These are phyloP conservation scores for Bibio marci DNA, from an alignment of 2,888 invertebrate species.

Conservation along the genomic window DNA sequence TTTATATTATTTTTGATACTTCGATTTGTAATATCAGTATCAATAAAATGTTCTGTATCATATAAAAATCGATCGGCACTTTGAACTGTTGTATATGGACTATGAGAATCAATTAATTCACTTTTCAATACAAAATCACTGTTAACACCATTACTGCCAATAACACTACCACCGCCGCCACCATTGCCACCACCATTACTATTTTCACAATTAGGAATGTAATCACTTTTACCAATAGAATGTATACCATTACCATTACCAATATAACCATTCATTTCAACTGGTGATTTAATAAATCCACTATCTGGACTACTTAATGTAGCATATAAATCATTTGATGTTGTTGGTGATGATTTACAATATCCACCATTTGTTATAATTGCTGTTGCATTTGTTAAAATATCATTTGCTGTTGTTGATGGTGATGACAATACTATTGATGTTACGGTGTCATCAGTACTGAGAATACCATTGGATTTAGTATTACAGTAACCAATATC, in stretches of 20 bases:
- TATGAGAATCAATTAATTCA: conserved; percentile 26
- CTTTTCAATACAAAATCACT: conserved; percentile 26
- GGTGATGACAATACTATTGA: not conserved
- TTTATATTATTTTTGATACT: conserved; percentile 10
- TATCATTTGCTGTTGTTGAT: not conserved
- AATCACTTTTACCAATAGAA: conserved; percentile 13
- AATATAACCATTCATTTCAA: conserved; percentile 1
- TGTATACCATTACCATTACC: not conserved
- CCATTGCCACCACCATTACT: conserved; percentile 6
- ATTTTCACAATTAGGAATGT: conserved; percentile 20
- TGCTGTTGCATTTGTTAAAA: not conserved
- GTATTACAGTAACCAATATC: conserved; percentile 4
- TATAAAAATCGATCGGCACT: conserved; percentile 29
- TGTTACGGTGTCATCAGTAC: too few species aligned
- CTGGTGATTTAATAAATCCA: conserved; percentile 7
- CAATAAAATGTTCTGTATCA: conserved; percentile 21
- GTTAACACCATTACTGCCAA: not conserved
- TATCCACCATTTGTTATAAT: conserved; percentile 15
- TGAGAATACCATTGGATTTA: not conserved
- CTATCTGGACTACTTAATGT: conserved; percentile 5
- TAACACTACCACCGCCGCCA: not conserved
- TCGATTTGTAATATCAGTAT: conserved; percentile 12
- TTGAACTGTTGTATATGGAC: conserved; percentile 27
- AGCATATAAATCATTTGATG: conserved; percentile 16
- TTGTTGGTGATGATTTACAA: conserved; percentile 27